These are phyloP conservation scores for Campoplex capitator DNA, from an alignment of 2,888 invertebrate genomes.

Conservation along the genomic window DNA sequence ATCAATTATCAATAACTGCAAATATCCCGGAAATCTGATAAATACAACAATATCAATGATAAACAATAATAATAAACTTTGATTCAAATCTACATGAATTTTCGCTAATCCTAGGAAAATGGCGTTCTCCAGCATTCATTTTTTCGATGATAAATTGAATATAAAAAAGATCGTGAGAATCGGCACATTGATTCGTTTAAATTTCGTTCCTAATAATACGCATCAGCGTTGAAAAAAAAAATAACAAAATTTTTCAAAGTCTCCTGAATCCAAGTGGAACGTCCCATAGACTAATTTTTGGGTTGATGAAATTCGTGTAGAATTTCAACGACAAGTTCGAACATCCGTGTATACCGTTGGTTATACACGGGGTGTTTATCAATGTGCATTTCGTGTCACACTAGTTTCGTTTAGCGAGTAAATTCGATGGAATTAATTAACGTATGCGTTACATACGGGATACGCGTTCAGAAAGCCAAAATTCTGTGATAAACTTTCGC, in stretches of 20 bases:
- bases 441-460: slow-evolving; percentile 53
- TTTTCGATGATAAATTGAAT: neutral
- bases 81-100: too few relatives aligned
- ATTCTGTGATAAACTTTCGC: slow-evolving; percentile 56
- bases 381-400: slow-evolving; percentile 55
- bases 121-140: neutral
- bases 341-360: slow-evolving; percentile 17
- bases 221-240: neutral
- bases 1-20: slow-evolving; percentile 43
- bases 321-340: slow-evolving; percentile 34
- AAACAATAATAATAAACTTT: neutral
- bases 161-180: neutral
- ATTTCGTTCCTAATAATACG: neutral
- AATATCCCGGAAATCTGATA: neutral
- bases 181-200: neutral
- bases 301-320: slow-evolving; percentile 26
- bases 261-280: neutral
- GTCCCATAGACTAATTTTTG: neutral
- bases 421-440: slow-evolving; percentile 68
- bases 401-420: slow-evolving; percentile 65
- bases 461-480: slow-evolving; percentile 25
- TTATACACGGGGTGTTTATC: slow-evolving; percentile 32
- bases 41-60: neutral
- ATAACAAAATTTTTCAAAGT: neutral
- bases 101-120: too few relatives aligned